Conservation (phyloP, 2,888 invertebrate species). For the Drosophila birchii region DNA sequence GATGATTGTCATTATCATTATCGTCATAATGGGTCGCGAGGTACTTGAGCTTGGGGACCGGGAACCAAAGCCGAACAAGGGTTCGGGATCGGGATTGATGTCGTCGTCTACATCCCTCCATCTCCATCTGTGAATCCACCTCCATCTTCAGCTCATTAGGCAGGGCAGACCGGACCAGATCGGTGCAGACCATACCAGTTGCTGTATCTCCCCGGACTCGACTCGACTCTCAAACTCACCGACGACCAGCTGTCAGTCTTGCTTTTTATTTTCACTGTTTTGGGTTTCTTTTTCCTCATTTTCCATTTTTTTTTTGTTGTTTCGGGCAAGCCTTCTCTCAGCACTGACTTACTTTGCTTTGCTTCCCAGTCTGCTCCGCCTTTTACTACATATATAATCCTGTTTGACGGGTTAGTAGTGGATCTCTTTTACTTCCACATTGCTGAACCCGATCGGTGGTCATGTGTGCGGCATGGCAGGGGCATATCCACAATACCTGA, state of each 20-base stretch:
- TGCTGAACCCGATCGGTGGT: constrained; percentile 62
- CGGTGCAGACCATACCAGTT: constrained; percentile 44
- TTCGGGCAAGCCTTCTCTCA: constrained; percentile 43
- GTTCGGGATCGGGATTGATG: constrained; percentile 22
- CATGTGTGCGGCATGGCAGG: constrained; percentile 45
- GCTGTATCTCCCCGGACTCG: constrained; percentile 13
- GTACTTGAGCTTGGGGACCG: constrained; percentile 34
- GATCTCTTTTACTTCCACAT: constrained; percentile 68
- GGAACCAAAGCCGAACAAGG: constrained; percentile 10
- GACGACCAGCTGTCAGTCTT: constrained; percentile 68
- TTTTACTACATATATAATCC: constrained; percentile 66
- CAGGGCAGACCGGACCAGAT: constrained; percentile 51
- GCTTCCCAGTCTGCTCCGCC: constrained; percentile 13
- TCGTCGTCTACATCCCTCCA: constrained; percentile 10
- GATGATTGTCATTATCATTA: constrained; percentile 26
- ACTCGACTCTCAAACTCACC: constrained; percentile 10
- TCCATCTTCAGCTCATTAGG: constrained; percentile 43
- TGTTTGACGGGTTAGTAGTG: constrained; percentile 78
- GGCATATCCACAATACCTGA: constrained; percentile 18
- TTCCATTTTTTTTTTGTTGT: constrained; percentile 3
- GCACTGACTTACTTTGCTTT: constrained; percentile 78
- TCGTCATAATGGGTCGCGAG: constrained; percentile 47
- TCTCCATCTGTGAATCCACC: constrained; percentile 13
- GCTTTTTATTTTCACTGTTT: constrained; percentile 42
- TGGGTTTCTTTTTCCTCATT: constrained; percentile 46